These are phyloP conservation scores for Drosophila greeni DNA, from an alignment of 2,888 invertebrate genomes.

Conservation along the genomic window DNA sequence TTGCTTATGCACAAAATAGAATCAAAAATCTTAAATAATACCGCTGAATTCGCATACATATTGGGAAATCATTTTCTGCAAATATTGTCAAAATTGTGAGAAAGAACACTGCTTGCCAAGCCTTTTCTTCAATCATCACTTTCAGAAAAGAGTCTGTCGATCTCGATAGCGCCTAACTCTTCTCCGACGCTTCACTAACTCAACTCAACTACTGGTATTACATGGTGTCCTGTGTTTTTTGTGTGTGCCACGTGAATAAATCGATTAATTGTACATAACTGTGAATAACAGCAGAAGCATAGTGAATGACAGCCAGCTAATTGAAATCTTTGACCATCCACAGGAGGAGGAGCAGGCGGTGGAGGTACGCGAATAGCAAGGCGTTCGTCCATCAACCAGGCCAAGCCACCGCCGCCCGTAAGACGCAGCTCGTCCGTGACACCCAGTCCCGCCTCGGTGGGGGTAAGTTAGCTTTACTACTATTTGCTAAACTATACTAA, in stretches of 20 bases:
- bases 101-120: conserved; percentile 10
- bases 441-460: conserved; percentile 75
- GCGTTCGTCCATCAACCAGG: conserved; percentile 78
- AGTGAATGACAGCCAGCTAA: background rate
- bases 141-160: conserved; percentile 12
- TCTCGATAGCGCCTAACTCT: conserved; percentile 24
- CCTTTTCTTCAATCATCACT: conserved; percentile 2
- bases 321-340: conserved; percentile 33
- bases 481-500: background rate
- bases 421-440: conserved; percentile 86
- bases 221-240: conserved; percentile 58
- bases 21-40: background rate
- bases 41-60: background rate
- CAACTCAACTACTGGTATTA: conserved; percentile 48
- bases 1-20: conserved; percentile 26
- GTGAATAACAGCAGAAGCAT: conserved; percentile 44
- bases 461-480: conserved; percentile 66
- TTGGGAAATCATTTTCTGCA: background rate
- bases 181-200: conserved; percentile 8
- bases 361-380: conserved; percentile 77
- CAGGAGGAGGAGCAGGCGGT: conserved; percentile 57
- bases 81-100: background rate
- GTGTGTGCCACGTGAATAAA: conserved; percentile 43
- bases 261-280: conserved; percentile 53
- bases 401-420: conserved; percentile 90